Base-by-base conservation (phyloP, 2,113 vertebrate genomes). In the Bubo bubo region DNA sequence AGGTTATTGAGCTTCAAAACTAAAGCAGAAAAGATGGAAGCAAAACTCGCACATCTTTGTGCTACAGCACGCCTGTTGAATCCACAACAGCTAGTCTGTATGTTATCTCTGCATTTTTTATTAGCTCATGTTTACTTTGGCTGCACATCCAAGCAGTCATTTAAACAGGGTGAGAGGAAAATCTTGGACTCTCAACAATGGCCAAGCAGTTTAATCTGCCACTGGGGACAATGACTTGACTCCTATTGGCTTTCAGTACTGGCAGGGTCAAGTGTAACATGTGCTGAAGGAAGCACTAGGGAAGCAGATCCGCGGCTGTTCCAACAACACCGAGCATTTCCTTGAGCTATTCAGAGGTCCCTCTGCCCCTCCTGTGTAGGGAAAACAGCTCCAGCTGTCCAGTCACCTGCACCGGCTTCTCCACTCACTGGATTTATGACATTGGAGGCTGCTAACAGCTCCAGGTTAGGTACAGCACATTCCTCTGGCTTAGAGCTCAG, bases 101-200 rank as follows among this genome's bases (percentile, higher is more conserved):
- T 82, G 77, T 68, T 95, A 97, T 90, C 87, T 86, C 73, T 10
- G 47, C 41, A 35, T 85, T 86, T 95, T 96, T 95, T 92, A 94
- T 90, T 96, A 87, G 94, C 89, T 96, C 87, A 21, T 94, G 90
- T 95, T 96, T 96, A 72, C 53, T 90, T 95, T 97, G 95, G 96
- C 95, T 75, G 19, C 82, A 90, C 79, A 91, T 90, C 87, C 91
- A 94, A 96, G 95, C 71, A 91, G 77, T 84, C 71, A 49, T 75
- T 90, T 72, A 87, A 67, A 45, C 59, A 84, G 60, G 70, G 91
- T 39, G 32, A 95, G 90, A 93, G 92, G 90, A 82, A 97, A 97
- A 96, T 95, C 92, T 96, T 97, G 96, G 96, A 88, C 76, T 79
- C 71, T 13, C 49, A 95, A 97, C 95, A 96, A 94, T 93, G 93